Evolutionary conservation across 2,888 invertebrate species (phyloP).

Genomic region (Mesoligia furuncula): DNA sequence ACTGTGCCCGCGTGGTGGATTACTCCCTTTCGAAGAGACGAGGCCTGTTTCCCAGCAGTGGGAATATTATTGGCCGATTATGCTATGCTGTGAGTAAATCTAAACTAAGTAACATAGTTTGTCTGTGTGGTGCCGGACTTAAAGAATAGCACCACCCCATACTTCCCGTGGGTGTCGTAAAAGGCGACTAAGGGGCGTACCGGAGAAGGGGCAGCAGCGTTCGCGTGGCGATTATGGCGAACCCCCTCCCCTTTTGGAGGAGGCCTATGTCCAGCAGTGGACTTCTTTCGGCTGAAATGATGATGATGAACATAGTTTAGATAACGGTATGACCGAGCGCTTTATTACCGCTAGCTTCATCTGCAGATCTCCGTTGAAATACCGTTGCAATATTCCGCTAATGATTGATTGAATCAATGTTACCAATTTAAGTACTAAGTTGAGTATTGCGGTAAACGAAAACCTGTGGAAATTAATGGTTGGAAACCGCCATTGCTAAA

Average conservation of each 20-base stretch:
- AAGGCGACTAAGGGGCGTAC: no score
- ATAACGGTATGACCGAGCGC: no score
- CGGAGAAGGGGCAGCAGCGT: no score
- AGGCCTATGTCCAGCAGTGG: no score
- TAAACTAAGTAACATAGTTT: no score
- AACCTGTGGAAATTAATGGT: background rate
- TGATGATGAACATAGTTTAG: no score
- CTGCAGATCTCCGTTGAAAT: background rate
- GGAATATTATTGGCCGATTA: background rate
- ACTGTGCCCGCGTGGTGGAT: background rate
- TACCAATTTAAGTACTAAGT: background rate
- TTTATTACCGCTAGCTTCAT: background rate
- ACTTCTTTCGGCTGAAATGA: no score
- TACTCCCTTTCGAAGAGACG: background rate
- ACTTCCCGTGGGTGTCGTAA: no score
- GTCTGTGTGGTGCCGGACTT: no score
- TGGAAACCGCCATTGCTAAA: background rate
- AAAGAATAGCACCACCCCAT: no score
- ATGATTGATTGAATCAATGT: background rate
- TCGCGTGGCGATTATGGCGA: no score
- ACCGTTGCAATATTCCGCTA: background rate
- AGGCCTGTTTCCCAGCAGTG: background rate
- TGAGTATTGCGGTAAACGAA: background rate
- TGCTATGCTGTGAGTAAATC: background rate
- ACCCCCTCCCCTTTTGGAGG: no score